A percentile compares a stretch with the other conserved stretches of the same genome.
These are phyloP conservation scores for Poeciliopsis turrubarensis DNA, from an alignment of 2,113 vertebrate species.

Conservation along the genomic window DNA sequence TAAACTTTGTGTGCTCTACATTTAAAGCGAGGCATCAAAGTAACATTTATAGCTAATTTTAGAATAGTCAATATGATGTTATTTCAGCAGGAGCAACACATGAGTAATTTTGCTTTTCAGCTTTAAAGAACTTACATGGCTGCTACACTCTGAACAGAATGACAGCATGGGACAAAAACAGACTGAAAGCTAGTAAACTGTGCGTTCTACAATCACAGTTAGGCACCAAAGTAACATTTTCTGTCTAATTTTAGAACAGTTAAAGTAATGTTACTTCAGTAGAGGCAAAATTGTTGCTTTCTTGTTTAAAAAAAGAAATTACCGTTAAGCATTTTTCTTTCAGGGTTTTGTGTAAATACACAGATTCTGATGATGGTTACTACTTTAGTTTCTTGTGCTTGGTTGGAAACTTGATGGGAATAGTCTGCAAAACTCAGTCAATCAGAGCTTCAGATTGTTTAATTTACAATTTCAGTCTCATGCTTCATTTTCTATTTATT, in stretches of 20 bases:
- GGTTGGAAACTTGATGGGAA: not conserved
- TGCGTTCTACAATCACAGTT: too few relatives aligned
- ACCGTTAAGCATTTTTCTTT: too few relatives aligned
- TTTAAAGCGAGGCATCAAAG: too few relatives aligned
- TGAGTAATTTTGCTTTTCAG: too few relatives aligned
- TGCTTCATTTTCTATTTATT: not conserved
- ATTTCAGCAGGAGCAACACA: too few relatives aligned
- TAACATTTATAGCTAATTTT: too few relatives aligned
- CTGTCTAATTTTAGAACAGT: too few relatives aligned
- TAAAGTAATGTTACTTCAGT: too few relatives aligned
- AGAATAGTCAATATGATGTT: too few relatives aligned
- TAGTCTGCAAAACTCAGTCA: not conserved
- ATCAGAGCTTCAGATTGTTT: slow-evolving; percentile 4
- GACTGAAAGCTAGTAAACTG: not conserved
- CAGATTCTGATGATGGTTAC: not conserved
- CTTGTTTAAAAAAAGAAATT: not conserved
- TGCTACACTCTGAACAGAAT: not conserved
- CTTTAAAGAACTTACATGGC: not conserved
- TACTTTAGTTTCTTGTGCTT: not conserved
- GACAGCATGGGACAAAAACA: too few relatives aligned
- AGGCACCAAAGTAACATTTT: not conserved
- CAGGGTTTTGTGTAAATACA: not conserved
- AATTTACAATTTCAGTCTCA: slow-evolving; percentile 4
- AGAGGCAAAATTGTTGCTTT: not conserved
- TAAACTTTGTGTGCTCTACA: too few relatives aligned